phyloP scores from a whole-genome alignment of 2,113 vertebrate species.

The Elachura formosa region DNA sequence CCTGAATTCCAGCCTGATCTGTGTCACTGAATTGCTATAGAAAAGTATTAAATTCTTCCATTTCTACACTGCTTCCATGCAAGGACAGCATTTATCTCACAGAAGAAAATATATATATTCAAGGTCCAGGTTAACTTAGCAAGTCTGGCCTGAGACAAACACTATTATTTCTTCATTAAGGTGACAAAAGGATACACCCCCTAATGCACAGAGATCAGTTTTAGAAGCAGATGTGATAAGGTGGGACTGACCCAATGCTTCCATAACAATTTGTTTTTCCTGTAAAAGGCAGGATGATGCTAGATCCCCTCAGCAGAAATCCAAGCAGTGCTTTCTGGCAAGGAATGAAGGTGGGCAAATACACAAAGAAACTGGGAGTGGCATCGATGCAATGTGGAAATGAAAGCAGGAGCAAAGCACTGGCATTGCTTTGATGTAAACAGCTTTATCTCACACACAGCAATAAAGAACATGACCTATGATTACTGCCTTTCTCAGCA shows the following conservation, averaged over 20 bases:
- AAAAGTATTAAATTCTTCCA: not conserved
- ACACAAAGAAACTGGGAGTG: not conserved
- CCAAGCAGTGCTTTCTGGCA: not conserved
- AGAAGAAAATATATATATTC: not conserved
- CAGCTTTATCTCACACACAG: not conserved
- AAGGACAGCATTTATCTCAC: not conserved
- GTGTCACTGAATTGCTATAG: not conserved
- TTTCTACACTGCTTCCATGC: not conserved
- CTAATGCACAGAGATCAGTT: not conserved
- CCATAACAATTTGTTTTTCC: not conserved
- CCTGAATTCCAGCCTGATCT: not conserved
- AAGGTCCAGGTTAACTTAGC: not conserved
- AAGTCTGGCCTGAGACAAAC: not conserved
- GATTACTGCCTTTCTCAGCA: not conserved
- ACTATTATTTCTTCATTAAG: not conserved
- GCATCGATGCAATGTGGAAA: not conserved
- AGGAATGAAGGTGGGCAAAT: rapidly evolving
- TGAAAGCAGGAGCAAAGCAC: not conserved
- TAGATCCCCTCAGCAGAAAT: not conserved
- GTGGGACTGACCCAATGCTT: not conserved
- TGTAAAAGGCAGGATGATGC: not conserved
- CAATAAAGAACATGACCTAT: not conserved
- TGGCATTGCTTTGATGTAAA: not conserved
- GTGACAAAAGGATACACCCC: not conserved
- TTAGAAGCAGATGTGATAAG: not conserved